These are phyloP conservation scores for Otus sunia DNA, from an alignment of 2,113 vertebrate species.

Conservation along the genomic window DNA sequence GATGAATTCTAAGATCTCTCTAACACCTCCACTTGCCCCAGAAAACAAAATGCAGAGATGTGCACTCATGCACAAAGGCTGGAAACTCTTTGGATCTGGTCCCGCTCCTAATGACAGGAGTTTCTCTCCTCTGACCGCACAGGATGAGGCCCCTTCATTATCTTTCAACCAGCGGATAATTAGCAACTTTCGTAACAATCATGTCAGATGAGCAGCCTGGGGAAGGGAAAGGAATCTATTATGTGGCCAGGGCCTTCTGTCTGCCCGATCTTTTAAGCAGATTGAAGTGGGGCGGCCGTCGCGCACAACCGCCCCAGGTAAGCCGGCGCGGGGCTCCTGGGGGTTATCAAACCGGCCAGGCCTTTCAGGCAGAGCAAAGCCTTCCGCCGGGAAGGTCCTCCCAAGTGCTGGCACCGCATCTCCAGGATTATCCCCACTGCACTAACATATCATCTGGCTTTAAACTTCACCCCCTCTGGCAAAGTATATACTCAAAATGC, in stretches of 20 bases:
- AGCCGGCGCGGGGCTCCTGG: constrained; percentile 76
- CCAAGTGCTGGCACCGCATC: constrained; percentile 76
- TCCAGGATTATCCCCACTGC: constrained; percentile 83
- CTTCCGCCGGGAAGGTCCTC: constrained; percentile 77
- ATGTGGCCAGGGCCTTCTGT: constrained; percentile 60
- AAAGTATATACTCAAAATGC: constrained; percentile 70
- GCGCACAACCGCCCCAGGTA: constrained; percentile 83
- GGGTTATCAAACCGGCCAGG: constrained; percentile 87
- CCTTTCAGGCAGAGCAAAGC: constrained; percentile 86
- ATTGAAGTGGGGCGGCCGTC: constrained; percentile 71
- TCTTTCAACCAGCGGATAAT: constrained; percentile 89
- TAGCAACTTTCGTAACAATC: constrained; percentile 81
- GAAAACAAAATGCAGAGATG: background rate
- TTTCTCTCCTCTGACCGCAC: background rate
- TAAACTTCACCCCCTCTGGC: constrained; percentile 87
- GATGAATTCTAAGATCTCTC: background rate
- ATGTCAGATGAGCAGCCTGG: constrained; percentile 55
- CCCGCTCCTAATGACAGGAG: background rate
- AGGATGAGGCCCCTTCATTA: constrained; percentile 87
- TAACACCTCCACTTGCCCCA: background rate
- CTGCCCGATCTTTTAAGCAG: constrained; percentile 74
- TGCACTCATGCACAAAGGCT: constrained; percentile 1
- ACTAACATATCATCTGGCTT: constrained; percentile 87
- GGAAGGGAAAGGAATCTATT: constrained; percentile 69
- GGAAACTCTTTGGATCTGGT: background rate